Conservation (phyloP, 2,113 vertebrate species). For the Perognathus longimembris region DNA sequence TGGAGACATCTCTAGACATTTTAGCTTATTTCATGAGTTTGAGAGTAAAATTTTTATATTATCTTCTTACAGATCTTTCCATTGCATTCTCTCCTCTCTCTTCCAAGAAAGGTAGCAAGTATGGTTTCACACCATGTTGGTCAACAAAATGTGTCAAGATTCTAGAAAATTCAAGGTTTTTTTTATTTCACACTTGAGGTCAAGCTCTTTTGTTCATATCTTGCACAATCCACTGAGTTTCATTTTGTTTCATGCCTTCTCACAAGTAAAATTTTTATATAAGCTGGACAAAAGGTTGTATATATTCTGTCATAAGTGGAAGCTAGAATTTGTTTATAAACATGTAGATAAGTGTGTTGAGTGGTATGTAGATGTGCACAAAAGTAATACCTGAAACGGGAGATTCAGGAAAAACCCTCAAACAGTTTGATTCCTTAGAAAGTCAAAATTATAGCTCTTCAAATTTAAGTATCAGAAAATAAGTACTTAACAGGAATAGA, state of each 20-base stretch:
- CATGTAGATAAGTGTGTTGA: no score
- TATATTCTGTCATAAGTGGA: no score
- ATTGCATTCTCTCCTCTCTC: not conserved
- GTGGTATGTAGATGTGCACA: no score
- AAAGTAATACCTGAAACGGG: no score
- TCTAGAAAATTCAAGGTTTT: not conserved
- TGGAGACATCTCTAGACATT: not conserved
- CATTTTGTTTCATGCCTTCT: conserved; percentile 25
- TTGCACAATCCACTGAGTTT: not conserved
- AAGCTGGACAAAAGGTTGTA: no score
- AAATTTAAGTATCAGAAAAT: no score
- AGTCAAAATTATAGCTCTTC: no score
- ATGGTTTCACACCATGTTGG: conserved; percentile 27
- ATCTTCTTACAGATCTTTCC: conserved; percentile 3
- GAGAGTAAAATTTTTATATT: not conserved
- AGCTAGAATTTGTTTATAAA: no score
- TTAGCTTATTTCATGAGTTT: not conserved
- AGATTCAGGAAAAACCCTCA: no score
- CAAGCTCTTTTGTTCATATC: conserved; percentile 34
- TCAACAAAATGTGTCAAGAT: conserved; percentile 36
- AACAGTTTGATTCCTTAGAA: no score
- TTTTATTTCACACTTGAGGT: not conserved
- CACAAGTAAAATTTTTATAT: not conserved
- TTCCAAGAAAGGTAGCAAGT: not conserved
- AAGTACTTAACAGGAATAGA: no score